These are phyloP conservation scores for Cyphomyrus plagiostoma DNA, from an alignment of 2,113 vertebrate genomes.

Conservation along the genomic window DNA sequence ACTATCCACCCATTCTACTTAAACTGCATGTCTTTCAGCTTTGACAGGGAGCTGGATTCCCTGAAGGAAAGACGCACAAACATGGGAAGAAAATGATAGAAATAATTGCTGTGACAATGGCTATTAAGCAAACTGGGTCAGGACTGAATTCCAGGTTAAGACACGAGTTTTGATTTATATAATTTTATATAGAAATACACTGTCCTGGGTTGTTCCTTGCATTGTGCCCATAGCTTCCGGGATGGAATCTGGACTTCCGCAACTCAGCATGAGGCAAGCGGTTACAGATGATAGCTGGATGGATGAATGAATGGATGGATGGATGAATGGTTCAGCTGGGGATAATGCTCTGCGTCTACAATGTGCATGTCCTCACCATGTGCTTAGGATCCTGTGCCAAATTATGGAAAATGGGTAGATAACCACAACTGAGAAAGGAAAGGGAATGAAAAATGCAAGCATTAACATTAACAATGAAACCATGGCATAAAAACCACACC, in stretches of 20 bases:
- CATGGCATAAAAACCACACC: not conserved
- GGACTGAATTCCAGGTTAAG: not conserved
- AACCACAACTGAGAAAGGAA: not conserved
- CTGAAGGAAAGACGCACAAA: not conserved
- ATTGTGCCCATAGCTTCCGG: not conserved
- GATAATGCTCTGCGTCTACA: not conserved
- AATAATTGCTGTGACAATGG: not conserved
- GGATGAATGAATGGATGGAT: not conserved
- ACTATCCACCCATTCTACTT: not conserved
- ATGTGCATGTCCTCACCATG: not conserved
- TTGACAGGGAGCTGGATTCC: not conserved
- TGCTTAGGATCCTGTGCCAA: not conserved
- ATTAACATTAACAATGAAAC: not conserved
- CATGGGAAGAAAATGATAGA: not conserved
- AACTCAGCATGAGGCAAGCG: not conserved
- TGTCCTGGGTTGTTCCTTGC: not conserved
- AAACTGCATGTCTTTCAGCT: not conserved
- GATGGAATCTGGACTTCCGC: not conserved
- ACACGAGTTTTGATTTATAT: not conserved
- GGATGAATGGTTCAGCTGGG: not conserved
- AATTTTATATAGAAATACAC: not conserved
- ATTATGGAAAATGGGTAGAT: not conserved
- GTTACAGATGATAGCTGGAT: not conserved
- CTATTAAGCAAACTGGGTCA: not conserved
- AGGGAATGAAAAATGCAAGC: not conserved